Evolutionary conservation across 2,888 invertebrate genomes (phyloP).

Genomic region (Agrilus mali): DNA sequence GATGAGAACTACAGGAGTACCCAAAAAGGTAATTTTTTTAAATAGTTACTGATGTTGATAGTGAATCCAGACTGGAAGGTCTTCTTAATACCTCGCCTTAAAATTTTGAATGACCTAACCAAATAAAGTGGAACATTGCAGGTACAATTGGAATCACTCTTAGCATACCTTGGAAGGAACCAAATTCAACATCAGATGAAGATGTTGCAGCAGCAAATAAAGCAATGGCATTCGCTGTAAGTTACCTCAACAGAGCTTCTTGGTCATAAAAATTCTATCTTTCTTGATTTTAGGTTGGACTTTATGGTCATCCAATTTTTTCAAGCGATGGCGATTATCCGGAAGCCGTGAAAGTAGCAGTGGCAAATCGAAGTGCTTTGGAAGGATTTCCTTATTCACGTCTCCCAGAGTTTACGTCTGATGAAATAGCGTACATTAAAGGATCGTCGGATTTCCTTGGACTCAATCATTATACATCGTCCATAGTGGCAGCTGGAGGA

Average conservation of each 20-base stretch:
- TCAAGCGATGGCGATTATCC: slow-evolving; percentile 53
- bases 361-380: slow-evolving; percentile 42
- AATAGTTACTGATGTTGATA: too few species aligned
- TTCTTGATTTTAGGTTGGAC: neutral
- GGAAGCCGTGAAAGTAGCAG: slow-evolving; percentile 44
- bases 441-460: slow-evolving; percentile 61
- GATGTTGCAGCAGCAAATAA: slow-evolving; percentile 6
- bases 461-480: slow-evolving; percentile 59
- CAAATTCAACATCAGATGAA: slow-evolving; percentile 1
- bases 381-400: slow-evolving; percentile 48
- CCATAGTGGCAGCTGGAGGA: slow-evolving; percentile 25
- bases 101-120: too few species aligned
- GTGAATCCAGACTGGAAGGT: too few species aligned
- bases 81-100: too few species aligned
- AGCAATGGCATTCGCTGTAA: slow-evolving; percentile 9
- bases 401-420: slow-evolving; percentile 45
- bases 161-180: neutral
- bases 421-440: slow-evolving; percentile 45
- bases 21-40: slow-evolving; percentile 44
- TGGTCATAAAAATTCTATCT: too few species aligned
- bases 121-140: too few species aligned
- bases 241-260: neutral
- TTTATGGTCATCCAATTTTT: slow-evolving; percentile 34
- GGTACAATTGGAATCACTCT: too few species aligned
- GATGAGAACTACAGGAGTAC: slow-evolving; percentile 39